Conservation (phyloP, 1,140 invertebrate genomes). For the Sminthurinus signatus region DNA sequence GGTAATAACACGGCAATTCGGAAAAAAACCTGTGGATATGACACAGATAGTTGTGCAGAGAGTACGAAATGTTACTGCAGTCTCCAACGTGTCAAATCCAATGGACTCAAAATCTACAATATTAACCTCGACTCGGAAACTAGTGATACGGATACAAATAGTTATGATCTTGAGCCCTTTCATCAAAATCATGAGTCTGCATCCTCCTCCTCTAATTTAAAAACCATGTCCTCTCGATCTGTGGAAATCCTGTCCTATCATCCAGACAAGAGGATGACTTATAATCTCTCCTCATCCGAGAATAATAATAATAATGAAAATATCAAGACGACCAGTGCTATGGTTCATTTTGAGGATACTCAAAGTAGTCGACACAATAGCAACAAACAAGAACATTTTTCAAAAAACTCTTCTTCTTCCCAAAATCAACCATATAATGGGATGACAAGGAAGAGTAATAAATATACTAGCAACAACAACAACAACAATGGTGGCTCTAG, state of each 20-base stretch:
- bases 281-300: conserved; percentile 12
- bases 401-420: neutral
- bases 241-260: conserved; percentile 37
- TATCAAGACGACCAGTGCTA: conserved; percentile 20
- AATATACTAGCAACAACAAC: neutral
- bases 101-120: conserved; percentile 45
- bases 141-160: conserved; percentile 42
- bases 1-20: neutral
- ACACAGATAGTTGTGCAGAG: conserved; percentile 77
- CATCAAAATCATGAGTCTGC: conserved; percentile 14
- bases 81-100: conserved; percentile 44
- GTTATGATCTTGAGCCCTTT: conserved; percentile 36
- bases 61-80: conserved; percentile 82
- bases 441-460: neutral
- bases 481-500: neutral
- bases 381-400: too few relatives aligned
- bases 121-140: conserved; percentile 46
- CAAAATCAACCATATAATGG: neutral
- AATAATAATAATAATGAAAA: neutral
- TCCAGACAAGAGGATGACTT: conserved; percentile 19
- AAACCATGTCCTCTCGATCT: conserved; percentile 4
- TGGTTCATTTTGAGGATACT: conserved; percentile 27
- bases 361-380: too few relatives aligned
- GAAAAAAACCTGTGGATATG: conserved; percentile 59
- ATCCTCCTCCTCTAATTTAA: conserved; percentile 7